Conservation (phyloP, 2,888 invertebrate genomes). For the Strigamia crassipes region DNA sequence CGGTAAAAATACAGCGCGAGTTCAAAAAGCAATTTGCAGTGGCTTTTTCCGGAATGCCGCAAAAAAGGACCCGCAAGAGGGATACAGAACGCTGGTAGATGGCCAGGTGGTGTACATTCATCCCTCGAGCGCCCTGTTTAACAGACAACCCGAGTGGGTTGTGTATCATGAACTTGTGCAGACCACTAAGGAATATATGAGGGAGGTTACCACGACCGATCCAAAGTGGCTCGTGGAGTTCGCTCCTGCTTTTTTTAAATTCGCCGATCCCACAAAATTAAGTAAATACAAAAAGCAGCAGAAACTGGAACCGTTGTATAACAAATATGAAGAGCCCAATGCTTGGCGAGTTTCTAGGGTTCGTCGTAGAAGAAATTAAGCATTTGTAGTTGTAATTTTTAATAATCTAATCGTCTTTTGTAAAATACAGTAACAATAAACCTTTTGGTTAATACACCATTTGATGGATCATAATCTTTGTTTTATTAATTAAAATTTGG, state of each 20-base stretch:
- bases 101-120: slow-evolving; percentile 99
- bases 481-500: too few species aligned
- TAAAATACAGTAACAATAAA: too few species aligned
- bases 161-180: slow-evolving; percentile 98
- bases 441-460: too few species aligned
- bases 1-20: slow-evolving; percentile 89
- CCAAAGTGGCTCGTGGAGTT: slow-evolving; percentile 99
- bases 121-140: slow-evolving; percentile 96
- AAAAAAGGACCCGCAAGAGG: slow-evolving; percentile 98
- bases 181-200: slow-evolving; percentile 99
- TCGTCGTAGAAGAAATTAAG: slow-evolving; percentile 81
- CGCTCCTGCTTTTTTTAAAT: slow-evolving; percentile 98
- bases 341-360: slow-evolving; percentile 98
- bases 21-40: slow-evolving; percentile 96
- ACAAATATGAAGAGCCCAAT: slow-evolving; percentile 99
- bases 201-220: slow-evolving; percentile 95
- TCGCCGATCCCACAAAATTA: slow-evolving; percentile 96
- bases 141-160: slow-evolving; percentile 99
- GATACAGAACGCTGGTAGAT: slow-evolving; percentile 94
- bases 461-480: too few species aligned
- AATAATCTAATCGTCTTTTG: background rate
- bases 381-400: background rate
- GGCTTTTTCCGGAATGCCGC: slow-evolving; percentile 99
- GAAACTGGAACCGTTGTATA: slow-evolving; percentile 93
- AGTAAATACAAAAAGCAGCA: slow-evolving; percentile 99